These are phyloP conservation scores for Tyrophagus putrescentiae DNA, from an alignment of 1,140 invertebrate genomes.

Conservation along the genomic window DNA sequence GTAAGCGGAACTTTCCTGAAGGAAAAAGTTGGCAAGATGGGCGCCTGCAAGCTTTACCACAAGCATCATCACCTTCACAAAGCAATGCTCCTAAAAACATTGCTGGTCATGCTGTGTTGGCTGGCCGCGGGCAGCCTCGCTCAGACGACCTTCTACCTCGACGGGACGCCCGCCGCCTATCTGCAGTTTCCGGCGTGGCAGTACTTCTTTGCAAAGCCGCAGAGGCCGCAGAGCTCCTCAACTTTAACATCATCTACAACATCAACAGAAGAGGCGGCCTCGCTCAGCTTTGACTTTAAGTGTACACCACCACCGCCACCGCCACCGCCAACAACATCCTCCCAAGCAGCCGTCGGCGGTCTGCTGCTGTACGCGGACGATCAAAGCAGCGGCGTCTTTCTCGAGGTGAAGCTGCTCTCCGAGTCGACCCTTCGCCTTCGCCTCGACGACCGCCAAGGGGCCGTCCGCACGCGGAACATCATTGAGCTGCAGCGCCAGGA, in stretches of 20 bases:
- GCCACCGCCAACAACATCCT: no score
- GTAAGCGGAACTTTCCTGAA: no score
- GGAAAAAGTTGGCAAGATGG: no score
- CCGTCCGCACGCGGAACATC: slow-evolving; percentile 69
- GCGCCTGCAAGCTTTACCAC: no score
- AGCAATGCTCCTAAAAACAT: no score
- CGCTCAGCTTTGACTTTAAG: slow-evolving; percentile 79
- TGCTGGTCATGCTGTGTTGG: no score
- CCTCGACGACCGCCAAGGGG: slow-evolving; percentile 70
- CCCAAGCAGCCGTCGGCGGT: slow-evolving; percentile 63
- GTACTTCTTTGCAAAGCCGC: slow-evolving; percentile 42
- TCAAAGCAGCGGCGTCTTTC: slow-evolving; percentile 82
- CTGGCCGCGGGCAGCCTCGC: no score
- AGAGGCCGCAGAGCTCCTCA: no score
- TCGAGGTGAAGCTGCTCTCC: slow-evolving; percentile 72
- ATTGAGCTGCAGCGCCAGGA: slow-evolving; percentile 54
- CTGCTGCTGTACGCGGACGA: slow-evolving; percentile 81
- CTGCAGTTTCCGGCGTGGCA: slow-evolving; percentile 82
- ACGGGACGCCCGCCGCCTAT: slow-evolving; percentile 68
- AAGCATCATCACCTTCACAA: no score
- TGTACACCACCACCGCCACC: no score
- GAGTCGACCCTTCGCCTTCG: slow-evolving; percentile 69
- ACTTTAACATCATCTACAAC: no score
- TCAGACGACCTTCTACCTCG: slow-evolving; percentile 35
- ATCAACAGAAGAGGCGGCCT: slow-evolving; percentile 45